A percentile compares a stretch with the other conserved stretches of the same genome.
phyloP scores from a whole-genome alignment of 2,113 vertebrate genomes.

The Oxygymnocypris stewartii region DNA sequence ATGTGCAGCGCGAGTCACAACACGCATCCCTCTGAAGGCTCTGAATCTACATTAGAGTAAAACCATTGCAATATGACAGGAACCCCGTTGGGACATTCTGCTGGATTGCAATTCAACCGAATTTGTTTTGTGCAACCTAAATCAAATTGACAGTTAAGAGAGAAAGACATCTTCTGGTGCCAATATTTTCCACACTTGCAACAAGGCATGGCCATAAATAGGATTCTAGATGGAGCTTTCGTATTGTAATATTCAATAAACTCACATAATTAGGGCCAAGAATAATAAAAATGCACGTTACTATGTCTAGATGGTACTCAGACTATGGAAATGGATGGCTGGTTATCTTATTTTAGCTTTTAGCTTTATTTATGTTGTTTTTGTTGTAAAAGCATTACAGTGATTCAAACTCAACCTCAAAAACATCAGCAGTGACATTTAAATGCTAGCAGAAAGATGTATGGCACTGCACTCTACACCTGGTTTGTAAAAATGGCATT shows the following conservation, averaged over 20 bases:
- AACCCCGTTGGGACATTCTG: conserved; percentile 13
- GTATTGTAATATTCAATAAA: not conserved
- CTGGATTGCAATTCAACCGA: conserved; percentile 21
- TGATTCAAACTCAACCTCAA: conserved; percentile 26
- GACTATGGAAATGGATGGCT: not conserved
- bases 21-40: conserved; percentile 21
- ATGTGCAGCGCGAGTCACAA: conserved; percentile 28
- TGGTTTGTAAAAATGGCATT: conserved; percentile 43
- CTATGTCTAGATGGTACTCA: not conserved
- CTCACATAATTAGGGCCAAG: conserved; percentile 1
- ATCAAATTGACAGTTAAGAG: conserved; percentile 40
- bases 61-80: conserved; percentile 35
- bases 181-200: conserved; percentile 18
- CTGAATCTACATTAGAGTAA: conserved; percentile 27
- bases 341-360: not conserved
- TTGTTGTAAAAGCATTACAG: conserved; percentile 25
- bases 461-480: conserved; percentile 6
- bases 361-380: conserved; percentile 5
- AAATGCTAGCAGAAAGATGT: conserved; percentile 38
- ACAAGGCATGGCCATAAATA: not conserved
- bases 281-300: not conserved
- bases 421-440: conserved; percentile 40
- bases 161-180: conserved; percentile 16
- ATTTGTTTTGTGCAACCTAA: conserved; percentile 35
- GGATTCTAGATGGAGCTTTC: not conserved